Evolutionary conservation across 2,113 vertebrate species (phyloP).

Genomic region (Pao palembangensis): DNA sequence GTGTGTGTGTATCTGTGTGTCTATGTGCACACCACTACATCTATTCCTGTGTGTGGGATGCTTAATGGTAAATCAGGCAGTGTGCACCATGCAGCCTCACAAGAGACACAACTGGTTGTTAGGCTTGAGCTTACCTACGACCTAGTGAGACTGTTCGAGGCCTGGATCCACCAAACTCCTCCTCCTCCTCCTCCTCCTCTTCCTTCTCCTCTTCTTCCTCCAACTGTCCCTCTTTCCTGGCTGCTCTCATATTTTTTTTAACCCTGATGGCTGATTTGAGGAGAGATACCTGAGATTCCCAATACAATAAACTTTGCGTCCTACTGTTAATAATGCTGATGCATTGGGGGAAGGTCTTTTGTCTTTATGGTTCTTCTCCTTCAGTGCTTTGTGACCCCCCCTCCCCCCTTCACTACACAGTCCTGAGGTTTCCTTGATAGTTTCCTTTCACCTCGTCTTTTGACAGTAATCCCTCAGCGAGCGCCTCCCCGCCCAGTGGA

Average conservation of each 20-base stretch:
- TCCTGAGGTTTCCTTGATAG: conserved; percentile 7
- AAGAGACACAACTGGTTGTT: conserved; percentile 61
- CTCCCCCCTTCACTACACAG: background rate
- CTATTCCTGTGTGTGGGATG: conserved; percentile 5
- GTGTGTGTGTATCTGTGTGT: background rate
- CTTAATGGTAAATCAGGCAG: conserved; percentile 33
- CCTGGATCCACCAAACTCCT: conserved; percentile 43
- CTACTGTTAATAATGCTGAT: conserved; percentile 34
- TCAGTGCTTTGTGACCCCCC: conserved; percentile 11
- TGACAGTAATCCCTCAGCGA: conserved; percentile 22
- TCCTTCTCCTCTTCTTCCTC: conserved; percentile 7
- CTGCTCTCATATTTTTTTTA: conserved; percentile 16
- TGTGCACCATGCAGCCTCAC: conserved; percentile 24
- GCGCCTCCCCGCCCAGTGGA: conserved; percentile 12
- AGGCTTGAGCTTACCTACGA: conserved; percentile 45
- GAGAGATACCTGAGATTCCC: conserved; percentile 29
- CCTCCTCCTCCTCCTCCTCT: background rate
- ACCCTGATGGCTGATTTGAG: conserved; percentile 28
- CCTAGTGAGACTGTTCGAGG: conserved; percentile 63
- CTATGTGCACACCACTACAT: conserved; percentile 11
- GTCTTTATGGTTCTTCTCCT: conserved; percentile 18
- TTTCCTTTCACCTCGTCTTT: conserved; percentile 24
- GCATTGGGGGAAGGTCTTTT: conserved; percentile 8
- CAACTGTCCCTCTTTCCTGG: background rate
- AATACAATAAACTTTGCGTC: conserved; percentile 39